A percentile compares a stretch with the other conserved stretches of the same genome.
These are phyloP conservation scores for Jordanella pulchra DNA, from an alignment of 2,797 vertebrate species.

Conservation along the genomic window DNA sequence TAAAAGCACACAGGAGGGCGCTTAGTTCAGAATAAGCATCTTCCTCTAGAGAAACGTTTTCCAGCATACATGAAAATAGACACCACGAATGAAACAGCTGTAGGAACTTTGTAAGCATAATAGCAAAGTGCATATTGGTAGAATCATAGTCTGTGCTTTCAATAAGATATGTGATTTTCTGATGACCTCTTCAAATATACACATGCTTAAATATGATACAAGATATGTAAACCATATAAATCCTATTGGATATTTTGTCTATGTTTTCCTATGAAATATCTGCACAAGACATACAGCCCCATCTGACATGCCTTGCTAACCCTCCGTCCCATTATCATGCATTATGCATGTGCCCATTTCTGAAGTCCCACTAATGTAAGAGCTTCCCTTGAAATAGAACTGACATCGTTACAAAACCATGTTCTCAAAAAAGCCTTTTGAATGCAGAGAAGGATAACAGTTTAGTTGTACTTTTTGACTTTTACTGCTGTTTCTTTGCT, in stretches of 20 bases:
- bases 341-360: slow-evolving; percentile 67
- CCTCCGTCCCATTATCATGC: slow-evolving; percentile 66
- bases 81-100: slow-evolving; percentile 18
- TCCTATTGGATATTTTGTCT: slow-evolving; percentile 6
- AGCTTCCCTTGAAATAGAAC: slow-evolving; percentile 61
- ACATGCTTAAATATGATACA: not conserved
- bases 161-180: slow-evolving; percentile 6
- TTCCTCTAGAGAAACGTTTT: slow-evolving; percentile 22
- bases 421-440: slow-evolving; percentile 32
- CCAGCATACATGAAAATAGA: slow-evolving; percentile 27
- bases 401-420: not conserved
- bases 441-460: not conserved
- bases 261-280: slow-evolving; percentile 41
- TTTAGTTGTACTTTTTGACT: not conserved
- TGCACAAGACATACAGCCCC: slow-evolving; percentile 33
- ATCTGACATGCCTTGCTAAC: slow-evolving; percentile 58
- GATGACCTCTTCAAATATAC: slow-evolving; percentile 1
- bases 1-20: slow-evolving; percentile 6
- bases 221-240: not conserved
- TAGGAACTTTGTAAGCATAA: slow-evolving; percentile 27
- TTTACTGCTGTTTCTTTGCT: not conserved
- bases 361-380: slow-evolving; percentile 61
- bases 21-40: slow-evolving; percentile 2
- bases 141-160: slow-evolving; percentile 15
- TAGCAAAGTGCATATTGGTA: slow-evolving; percentile 12